These are phyloP conservation scores for Vireo altiloquus DNA, from an alignment of 2,113 vertebrate species.

Conservation along the genomic window DNA sequence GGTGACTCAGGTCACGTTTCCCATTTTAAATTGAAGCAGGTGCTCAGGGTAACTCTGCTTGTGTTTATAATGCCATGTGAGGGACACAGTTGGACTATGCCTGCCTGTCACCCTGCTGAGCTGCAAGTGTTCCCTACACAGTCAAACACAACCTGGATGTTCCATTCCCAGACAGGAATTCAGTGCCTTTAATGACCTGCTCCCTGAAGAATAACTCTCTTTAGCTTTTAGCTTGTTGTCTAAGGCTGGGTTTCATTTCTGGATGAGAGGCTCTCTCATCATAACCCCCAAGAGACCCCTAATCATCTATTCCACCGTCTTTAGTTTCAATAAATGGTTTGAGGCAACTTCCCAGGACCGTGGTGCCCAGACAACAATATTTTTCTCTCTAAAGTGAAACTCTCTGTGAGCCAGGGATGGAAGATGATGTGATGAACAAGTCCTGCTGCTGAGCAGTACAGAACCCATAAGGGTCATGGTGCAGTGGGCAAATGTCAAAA, in stretches of 20 bases:
- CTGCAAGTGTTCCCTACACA: background rate
- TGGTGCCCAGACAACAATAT: background rate
- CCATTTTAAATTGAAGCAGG: background rate
- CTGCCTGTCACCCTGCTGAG: background rate
- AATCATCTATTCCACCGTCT: background rate
- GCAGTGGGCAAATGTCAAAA: background rate
- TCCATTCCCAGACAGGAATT: background rate
- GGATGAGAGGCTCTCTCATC: background rate
- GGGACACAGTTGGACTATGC: rapidly evolving
- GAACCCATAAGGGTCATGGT: background rate
- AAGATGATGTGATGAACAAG: background rate
- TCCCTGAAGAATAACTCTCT: background rate
- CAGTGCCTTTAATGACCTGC: background rate
- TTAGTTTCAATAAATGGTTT: background rate
- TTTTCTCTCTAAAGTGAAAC: background rate
- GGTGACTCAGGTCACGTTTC: background rate
- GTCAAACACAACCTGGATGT: background rate
- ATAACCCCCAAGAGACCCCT: background rate
- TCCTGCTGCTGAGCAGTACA: background rate
- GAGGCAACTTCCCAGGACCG: background rate
- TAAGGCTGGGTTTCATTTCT: background rate
- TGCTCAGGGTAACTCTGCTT: background rate
- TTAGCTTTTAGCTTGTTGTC: background rate
- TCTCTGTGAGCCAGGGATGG: background rate
- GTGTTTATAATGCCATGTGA: background rate